Evolutionary conservation across 1,140 invertebrate genomes (phyloP), one percentile per base, ranked within the genome.

Genomic region (Theocolax elegans): DNA sequence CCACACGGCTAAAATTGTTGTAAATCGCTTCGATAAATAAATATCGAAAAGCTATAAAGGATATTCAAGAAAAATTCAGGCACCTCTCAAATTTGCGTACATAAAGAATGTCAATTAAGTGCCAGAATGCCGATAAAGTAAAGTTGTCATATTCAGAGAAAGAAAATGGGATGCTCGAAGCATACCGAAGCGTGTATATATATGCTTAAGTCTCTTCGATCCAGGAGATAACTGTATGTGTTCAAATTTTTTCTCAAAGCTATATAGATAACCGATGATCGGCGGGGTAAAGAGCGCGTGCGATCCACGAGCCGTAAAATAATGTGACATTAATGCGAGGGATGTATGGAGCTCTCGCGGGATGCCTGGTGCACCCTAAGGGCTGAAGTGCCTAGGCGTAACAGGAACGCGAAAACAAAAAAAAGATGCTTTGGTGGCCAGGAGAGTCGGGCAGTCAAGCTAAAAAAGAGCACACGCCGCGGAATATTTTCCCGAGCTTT

Each of bases 191-290:
- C 63, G 49, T 13, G 48, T n/a, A 23, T 49, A 49, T 19, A 49
- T 21, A 23, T 44, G n/a, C n/a, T 3, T 44, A 44, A 3, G n/a
- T n/a, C n/a, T n/a, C n/a, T n/a, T n/a, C n/a, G n/a, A n/a, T n/a
- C n/a, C n/a, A n/a, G n/a, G n/a, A n/a, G n/a, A 44, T 15, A 15
- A 3, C 3, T 44, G 15, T 17, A 44, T 53, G 44, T n/a, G 35
- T 66, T 23, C 27, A 8, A 7, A 15, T 38, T 73, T 80, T 80
- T 79, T 76, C 72, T 77, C 74, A 77, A 76, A 75, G 66, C n/a
- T n/a, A n/a, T n/a, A n/a, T n/a, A n/a, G n/a, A n/a, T n/a, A n/a
- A n/a, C n/a, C n/a, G n/a, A n/a, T n/a, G n/a, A n/a, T n/a, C 31
- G 27, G 60, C 10, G 48, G 54, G 21, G 38, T 35, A 15, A 42